These are phyloP conservation scores for Aeoliscus strigatus DNA, from an alignment of 2,797 vertebrate genomes.

Conservation along the genomic window DNA sequence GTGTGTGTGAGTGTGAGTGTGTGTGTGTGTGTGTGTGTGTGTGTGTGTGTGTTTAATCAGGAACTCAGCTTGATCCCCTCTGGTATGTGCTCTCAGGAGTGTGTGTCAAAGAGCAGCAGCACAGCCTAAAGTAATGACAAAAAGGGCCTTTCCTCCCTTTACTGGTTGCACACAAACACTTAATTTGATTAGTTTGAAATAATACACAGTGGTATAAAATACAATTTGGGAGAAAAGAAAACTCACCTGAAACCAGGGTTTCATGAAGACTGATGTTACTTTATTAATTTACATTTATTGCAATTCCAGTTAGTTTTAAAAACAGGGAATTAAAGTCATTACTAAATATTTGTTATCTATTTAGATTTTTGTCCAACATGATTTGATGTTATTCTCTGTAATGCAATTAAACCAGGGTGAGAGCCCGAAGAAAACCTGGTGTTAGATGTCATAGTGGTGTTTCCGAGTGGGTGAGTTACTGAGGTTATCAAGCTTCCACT, in stretches of 20 bases:
- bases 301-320: too few species aligned
- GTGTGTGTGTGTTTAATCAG: conserved; percentile 56
- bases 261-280: too few species aligned
- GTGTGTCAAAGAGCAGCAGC: conserved; percentile 70
- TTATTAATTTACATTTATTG: too few species aligned
- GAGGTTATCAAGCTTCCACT: conserved; percentile 47
- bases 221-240: too few species aligned
- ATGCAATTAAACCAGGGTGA: too few species aligned
- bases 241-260: too few species aligned
- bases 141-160: conserved; percentile 18
- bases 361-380: conserved; percentile 13
- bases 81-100: conserved; percentile 70
- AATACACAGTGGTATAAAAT: conserved; percentile 11
- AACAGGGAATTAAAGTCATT: too few species aligned
- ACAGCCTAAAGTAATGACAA: conserved; percentile 52
- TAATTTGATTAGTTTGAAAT: neutral
- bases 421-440: conserved; percentile 22
- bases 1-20: too few species aligned
- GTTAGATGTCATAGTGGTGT: conserved; percentile 28
- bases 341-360: too few species aligned
- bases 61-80: conserved; percentile 68
- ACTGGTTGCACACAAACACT: conserved; percentile 2
- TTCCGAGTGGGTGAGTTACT: conserved; percentile 27
- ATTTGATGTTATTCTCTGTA: conserved; percentile 28
- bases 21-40: conserved; percentile 32